phyloP scores from a whole-genome alignment of 2,797 vertebrate genomes.

The Synaphobranchus kaupii region DNA sequence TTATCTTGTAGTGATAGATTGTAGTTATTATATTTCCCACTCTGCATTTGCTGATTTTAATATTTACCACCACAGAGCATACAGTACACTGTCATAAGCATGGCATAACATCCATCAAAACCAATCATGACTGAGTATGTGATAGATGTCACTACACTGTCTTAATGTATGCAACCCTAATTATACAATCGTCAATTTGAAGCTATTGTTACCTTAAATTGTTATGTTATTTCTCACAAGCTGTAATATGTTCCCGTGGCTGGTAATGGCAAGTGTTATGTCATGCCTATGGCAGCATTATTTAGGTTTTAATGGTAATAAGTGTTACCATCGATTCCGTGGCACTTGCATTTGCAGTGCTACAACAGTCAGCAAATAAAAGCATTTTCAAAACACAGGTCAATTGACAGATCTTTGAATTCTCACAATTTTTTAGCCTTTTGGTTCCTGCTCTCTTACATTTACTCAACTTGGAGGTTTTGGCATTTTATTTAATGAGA shows the following conservation, averaged over 20 bases:
- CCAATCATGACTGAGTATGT: background rate
- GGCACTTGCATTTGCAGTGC: background rate
- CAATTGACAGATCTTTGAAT: background rate
- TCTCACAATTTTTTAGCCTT: background rate
- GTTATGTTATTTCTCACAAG: background rate
- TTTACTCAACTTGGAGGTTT: background rate
- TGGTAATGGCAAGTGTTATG: background rate
- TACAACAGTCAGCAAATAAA: background rate
- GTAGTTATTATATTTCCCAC: background rate
- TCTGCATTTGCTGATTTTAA: background rate
- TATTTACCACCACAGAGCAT: too few relatives aligned
- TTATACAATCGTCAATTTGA: background rate
- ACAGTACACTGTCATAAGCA: too few relatives aligned
- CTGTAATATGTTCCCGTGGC: background rate
- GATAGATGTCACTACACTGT: background rate
- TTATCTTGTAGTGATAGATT: background rate
- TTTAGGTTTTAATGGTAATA: background rate
- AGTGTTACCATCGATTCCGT: too few relatives aligned
- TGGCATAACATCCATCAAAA: too few relatives aligned
- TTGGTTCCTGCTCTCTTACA: background rate
- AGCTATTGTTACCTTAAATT: background rate
- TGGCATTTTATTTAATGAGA: background rate
- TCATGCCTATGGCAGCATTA: background rate
- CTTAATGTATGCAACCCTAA: background rate
- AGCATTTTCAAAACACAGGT: background rate